Evolutionary conservation across 2,888 invertebrate genomes (phyloP).

Genomic region (Norana najaformis): DNA sequence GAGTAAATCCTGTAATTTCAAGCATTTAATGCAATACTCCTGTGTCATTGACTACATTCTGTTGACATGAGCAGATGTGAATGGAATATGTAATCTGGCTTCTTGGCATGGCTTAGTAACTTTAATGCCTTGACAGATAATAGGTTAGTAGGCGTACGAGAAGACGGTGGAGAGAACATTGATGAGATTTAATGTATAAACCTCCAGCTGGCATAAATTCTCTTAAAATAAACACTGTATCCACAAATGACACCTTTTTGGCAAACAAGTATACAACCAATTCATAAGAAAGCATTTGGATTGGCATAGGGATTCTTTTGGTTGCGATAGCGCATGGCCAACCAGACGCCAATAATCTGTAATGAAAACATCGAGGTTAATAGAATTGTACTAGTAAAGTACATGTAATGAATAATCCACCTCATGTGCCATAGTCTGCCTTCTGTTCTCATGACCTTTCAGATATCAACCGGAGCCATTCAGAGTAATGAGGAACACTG

Average conservation of each 20-base stretch:
- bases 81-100: neutral
- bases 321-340: conserved; percentile 95
- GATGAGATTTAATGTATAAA: neutral
- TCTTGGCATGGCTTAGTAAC: neutral
- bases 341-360: conserved; percentile 94
- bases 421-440: too few species aligned
- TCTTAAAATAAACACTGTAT: neutral
- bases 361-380: conserved; percentile 51
- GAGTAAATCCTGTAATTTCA: neutral
- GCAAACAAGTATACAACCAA: neutral
- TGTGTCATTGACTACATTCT: neutral
- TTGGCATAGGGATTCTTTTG: conserved; percentile 96
- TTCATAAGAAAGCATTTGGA: conserved; percentile 78
- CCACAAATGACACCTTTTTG: neutral
- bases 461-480: too few species aligned
- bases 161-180: neutral
- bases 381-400: neutral
- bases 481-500: too few species aligned
- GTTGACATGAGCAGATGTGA: neutral
- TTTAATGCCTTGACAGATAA: neutral
- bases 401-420: too few species aligned
- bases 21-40: neutral
- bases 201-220: neutral
- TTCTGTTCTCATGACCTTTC: too few species aligned
- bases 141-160: neutral